Evolutionary conservation across 2,113 vertebrate species (phyloP).

Genomic region (Suricata suricatta): DNA sequence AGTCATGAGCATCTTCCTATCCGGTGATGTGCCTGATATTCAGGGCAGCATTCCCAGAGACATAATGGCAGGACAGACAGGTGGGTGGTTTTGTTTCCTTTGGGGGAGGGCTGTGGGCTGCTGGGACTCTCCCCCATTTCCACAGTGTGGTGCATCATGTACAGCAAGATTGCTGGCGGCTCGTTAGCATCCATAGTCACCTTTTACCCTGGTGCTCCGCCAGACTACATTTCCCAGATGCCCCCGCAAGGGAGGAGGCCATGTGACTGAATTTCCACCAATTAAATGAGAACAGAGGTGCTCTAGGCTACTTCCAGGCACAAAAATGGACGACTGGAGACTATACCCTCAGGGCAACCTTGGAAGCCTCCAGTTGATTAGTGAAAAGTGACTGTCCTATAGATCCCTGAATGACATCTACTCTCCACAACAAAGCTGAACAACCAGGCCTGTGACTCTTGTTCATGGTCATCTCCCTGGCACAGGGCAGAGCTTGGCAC

Average conservation of each 20-base stretch:
- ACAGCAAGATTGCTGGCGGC: too few relatives aligned
- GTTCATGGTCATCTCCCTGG: not conserved
- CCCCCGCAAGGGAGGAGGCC: not conserved
- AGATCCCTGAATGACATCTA: not conserved
- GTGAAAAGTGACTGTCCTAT: not conserved
- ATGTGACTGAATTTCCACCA: not conserved
- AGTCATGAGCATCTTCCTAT: not conserved
- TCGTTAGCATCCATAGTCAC: not conserved
- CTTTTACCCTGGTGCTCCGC: not conserved
- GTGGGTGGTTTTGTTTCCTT: not conserved
- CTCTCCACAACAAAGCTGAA: not conserved
- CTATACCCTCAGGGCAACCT: not conserved
- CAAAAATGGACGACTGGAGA: not conserved
- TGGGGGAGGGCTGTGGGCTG: not conserved
- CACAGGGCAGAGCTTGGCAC: not conserved
- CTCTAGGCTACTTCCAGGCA: not conserved
- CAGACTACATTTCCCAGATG: slow-evolving; percentile 9
- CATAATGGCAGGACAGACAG: not conserved
- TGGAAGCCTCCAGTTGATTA: not conserved
- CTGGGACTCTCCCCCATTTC: not conserved
- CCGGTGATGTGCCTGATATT: not conserved
- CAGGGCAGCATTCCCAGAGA: not conserved
- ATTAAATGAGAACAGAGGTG: not conserved
- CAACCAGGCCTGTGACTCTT: not conserved
- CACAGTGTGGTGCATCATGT: not conserved